phyloP scores from a whole-genome alignment of 2,797 vertebrate genomes.

The Euthynnus affinis region DNA sequence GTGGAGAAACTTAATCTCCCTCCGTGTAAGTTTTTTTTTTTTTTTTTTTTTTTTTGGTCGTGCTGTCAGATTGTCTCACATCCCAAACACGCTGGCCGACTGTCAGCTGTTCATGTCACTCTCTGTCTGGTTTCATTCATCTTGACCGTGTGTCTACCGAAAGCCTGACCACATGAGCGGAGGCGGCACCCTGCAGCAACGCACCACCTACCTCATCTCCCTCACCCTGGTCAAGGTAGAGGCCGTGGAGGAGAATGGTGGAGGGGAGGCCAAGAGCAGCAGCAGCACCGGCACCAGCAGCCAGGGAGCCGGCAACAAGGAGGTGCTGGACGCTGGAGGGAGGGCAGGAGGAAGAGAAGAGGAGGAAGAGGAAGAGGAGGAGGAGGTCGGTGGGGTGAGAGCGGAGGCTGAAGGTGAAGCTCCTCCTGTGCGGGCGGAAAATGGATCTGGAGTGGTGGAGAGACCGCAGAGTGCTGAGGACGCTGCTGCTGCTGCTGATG shows the following conservation, averaged over 20 bases:
- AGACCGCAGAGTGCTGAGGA: slow-evolving; percentile 53
- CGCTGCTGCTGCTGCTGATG: slow-evolving; percentile 20
- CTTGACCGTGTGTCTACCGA: slow-evolving; percentile 73
- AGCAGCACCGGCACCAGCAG: too few species aligned
- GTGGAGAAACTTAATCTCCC: slow-evolving; percentile 70
- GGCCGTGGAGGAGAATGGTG: slow-evolving; percentile 89
- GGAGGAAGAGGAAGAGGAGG: slow-evolving; percentile 23
- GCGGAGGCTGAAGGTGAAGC: slow-evolving; percentile 39
- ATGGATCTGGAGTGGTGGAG: slow-evolving; percentile 54
- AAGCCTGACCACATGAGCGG: slow-evolving; percentile 92
- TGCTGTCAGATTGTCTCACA: slow-evolving; percentile 44
- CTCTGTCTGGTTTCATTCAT: slow-evolving; percentile 72
- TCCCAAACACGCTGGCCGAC: slow-evolving; percentile 47
- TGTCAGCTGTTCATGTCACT: slow-evolving; percentile 47
- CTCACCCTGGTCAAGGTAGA: slow-evolving; percentile 97
- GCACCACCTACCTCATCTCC: slow-evolving; percentile 98
- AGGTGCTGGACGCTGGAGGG: slow-evolving; percentile 53
- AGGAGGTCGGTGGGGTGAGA: neutral
- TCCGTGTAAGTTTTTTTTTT: slow-evolving; percentile 54
- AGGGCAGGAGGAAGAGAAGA: slow-evolving; percentile 26
- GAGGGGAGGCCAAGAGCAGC: slow-evolving; percentile 75
- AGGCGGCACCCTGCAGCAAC: slow-evolving; percentile 91
- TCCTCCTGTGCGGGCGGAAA: slow-evolving; percentile 39
- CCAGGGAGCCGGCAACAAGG: slow-evolving; percentile 68
- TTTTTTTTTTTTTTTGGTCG: too few species aligned